Conservation (phyloP, 2,797 vertebrate genomes). For the Sebastes cheni region DNA sequence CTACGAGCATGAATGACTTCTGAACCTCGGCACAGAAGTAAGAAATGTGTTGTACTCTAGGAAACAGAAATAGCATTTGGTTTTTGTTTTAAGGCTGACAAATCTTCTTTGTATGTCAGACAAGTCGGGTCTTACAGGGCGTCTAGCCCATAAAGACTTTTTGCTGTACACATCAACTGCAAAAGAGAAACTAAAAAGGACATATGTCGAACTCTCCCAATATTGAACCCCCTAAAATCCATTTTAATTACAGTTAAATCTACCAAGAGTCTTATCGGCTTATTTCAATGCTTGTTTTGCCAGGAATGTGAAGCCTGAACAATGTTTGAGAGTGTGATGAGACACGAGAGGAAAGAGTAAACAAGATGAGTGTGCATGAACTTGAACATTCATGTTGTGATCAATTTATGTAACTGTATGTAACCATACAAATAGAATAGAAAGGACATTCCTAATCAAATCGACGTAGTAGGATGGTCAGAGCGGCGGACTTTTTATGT, state of each 20-base stretch:
- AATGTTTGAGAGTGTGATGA: not conserved
- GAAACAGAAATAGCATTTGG: not conserved
- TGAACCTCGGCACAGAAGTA: not conserved
- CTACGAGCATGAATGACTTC: slow-evolving; percentile 11
- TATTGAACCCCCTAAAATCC: not conserved
- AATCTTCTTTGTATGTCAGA: not conserved
- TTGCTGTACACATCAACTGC: not conserved
- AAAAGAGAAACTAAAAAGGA: not conserved
- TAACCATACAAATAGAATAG: no score
- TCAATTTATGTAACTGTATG: not conserved
- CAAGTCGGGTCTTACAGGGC: not conserved
- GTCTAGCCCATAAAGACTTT: not conserved
- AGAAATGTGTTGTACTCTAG: not conserved
- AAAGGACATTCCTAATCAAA: no score
- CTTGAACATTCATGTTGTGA: not conserved
- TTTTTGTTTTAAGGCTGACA: not conserved
- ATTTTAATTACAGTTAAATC: not conserved
- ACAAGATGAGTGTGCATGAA: not conserved
- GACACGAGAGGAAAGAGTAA: not conserved
- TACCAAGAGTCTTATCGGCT: not conserved
- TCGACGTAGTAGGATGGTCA: no score
- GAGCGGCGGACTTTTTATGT: not conserved
- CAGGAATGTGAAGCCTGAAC: not conserved
- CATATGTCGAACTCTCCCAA: not conserved
- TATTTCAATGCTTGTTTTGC: not conserved